These are phyloP conservation scores for Agrotis exclamationis DNA, from an alignment of 2,888 invertebrate genomes.

Conservation along the genomic window DNA sequence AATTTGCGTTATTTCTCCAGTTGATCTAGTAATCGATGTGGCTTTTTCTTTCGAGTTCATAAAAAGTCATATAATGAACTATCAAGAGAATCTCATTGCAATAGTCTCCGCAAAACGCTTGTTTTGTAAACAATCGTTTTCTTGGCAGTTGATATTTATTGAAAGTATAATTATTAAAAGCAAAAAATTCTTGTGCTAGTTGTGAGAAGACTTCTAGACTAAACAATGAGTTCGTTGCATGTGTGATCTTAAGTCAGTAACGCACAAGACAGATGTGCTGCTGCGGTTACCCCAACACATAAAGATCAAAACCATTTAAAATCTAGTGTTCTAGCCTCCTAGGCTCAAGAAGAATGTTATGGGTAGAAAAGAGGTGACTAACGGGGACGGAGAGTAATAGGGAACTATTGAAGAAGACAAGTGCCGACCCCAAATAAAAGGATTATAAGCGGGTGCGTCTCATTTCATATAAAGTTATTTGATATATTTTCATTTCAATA, in stretches of 20 bases:
- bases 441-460: too few species aligned
- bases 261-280: not conserved
- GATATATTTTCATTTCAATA: too few species aligned
- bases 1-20: not conserved
- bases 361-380: not conserved
- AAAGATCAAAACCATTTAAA: not conserved
- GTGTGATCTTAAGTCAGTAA: conserved; percentile 21
- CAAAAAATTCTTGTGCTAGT: conserved; percentile 28
- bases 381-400: not conserved
- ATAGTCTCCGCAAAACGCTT: conserved; percentile 21
- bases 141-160: conserved; percentile 45
- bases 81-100: conserved; percentile 40
- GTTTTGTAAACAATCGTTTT: conserved; percentile 49
- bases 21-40: conserved; percentile 18
- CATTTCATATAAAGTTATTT: too few species aligned
- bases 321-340: too few species aligned
- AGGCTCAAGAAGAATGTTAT: not conserved
- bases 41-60: conserved; percentile 10
- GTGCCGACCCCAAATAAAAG: not conserved
- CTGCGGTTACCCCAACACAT: not conserved
- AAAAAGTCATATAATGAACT: conserved; percentile 33
- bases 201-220: conserved; percentile 54
- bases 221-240: conserved; percentile 50
- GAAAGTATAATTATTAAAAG: conserved; percentile 41
- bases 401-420: not conserved